phyloP scores from a whole-genome alignment of 2,888 invertebrate species.

The Rhingia rostrata region DNA sequence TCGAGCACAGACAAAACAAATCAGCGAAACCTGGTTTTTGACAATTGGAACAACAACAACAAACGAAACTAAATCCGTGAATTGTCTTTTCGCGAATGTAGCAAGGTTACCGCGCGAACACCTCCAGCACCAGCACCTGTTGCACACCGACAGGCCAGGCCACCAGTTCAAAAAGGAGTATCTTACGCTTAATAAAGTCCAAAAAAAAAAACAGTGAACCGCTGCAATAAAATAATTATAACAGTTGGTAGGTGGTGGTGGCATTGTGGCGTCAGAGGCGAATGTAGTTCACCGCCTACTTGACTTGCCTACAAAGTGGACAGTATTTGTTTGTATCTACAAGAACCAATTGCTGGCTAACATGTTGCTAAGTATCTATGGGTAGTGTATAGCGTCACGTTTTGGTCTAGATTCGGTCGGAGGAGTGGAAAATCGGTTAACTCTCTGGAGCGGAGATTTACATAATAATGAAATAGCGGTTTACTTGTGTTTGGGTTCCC shows the following conservation, averaged over 20 bases:
- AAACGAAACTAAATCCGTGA: neutral
- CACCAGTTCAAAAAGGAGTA: neutral
- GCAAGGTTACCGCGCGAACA: conserved; percentile 50
- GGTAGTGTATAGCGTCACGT: conserved; percentile 41
- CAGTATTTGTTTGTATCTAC: conserved; percentile 7
- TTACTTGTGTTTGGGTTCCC: conserved; percentile 26
- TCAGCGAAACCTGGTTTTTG: conserved; percentile 48
- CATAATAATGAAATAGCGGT: conserved; percentile 64
- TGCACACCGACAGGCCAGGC: conserved; percentile 29
- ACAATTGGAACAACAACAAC: conserved; percentile 28
- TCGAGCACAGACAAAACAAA: neutral
- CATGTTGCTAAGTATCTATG: neutral
- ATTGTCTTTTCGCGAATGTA: conserved; percentile 14
- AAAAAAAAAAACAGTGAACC: conserved; percentile 39
- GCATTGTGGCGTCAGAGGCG: conserved; percentile 11
- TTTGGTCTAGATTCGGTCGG: conserved; percentile 55
- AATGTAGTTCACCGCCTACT: conserved; percentile 63
- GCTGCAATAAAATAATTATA: conserved; percentile 21
- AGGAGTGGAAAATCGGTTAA: conserved; percentile 7
- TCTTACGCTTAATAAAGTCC: conserved; percentile 10
- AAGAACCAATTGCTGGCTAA: conserved; percentile 37
- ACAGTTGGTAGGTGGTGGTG: conserved; percentile 21
- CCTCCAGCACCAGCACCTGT: conserved; percentile 58
- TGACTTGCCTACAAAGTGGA: conserved; percentile 44
- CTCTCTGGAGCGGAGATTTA: conserved; percentile 34